Percentiles rank a stretch among this genome's conserved stretches.
phyloP scores from a whole-genome alignment of 2,797 vertebrate genomes.

The Lepus oiostolus region DNA sequence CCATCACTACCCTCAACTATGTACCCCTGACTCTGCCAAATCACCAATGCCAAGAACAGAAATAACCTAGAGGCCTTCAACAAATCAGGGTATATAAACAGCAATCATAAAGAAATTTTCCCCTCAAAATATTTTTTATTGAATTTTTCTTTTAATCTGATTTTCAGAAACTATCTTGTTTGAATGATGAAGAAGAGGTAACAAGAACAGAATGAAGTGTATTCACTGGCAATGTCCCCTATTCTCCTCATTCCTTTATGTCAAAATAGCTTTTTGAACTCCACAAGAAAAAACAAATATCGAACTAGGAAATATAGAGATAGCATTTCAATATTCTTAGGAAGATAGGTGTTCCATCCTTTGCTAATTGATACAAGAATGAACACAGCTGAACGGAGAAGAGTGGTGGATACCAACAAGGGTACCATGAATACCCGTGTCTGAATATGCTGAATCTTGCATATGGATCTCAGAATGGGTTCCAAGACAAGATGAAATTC shows the following conservation, averaged over 20 bases:
- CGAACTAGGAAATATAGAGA: background rate
- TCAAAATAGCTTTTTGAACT: background rate
- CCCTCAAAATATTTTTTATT: background rate
- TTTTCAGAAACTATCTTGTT: background rate
- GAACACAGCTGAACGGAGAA: background rate
- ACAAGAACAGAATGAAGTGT: background rate
- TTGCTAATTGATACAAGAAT: background rate
- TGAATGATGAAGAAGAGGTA: background rate
- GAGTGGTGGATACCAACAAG: background rate
- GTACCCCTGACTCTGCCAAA: background rate
- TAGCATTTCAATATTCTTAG: background rate
- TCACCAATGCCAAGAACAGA: background rate
- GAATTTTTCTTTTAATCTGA: background rate
- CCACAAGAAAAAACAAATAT: background rate
- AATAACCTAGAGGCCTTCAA: background rate
- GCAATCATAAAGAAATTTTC: background rate
- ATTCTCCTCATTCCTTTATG: background rate
- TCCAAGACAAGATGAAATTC: background rate
- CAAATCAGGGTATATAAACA: background rate
- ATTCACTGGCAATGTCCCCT: background rate
- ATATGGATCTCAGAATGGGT: background rate
- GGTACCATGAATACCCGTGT: background rate
- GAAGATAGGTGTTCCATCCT: background rate
- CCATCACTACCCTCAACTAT: background rate
- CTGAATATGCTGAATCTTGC: background rate